phyloP scores from a whole-genome alignment of 92 coral and sea anemone genomes.

The Scolanthus callimorphus region DNA sequence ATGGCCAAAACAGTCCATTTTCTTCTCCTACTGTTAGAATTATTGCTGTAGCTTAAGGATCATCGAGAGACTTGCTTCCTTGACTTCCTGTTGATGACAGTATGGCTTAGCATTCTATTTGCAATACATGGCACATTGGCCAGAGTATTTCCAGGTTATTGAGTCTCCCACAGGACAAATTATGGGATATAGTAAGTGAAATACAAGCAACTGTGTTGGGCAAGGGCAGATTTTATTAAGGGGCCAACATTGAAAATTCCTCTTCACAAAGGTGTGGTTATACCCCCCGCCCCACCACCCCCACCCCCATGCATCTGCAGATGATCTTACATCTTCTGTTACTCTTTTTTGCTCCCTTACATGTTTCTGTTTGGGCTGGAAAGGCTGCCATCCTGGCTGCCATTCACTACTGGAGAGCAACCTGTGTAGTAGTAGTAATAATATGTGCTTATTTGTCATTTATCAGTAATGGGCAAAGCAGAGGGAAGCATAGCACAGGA shows the following conservation, averaged over 20 bases:
- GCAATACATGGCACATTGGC: slow-evolving; percentile 98
- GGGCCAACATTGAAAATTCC: too few relatives aligned
- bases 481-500: slow-evolving; percentile 90
- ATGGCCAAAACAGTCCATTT: background rate
- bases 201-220: background rate
- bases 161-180: slow-evolving; percentile 91
- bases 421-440: background rate
- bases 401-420: too few relatives aligned
- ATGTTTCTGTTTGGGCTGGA: too few relatives aligned
- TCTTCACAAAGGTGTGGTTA: too few relatives aligned
- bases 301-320: too few relatives aligned
- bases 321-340: too few relatives aligned
- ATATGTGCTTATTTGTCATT: background rate
- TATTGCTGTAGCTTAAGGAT: background rate
- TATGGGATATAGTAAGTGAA: slow-evolving; percentile 98
- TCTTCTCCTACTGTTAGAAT: background rate
- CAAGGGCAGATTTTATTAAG: too few relatives aligned
- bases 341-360: too few relatives aligned
- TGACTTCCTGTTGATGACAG: slow-evolving; percentile 18
- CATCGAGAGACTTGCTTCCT: background rate
- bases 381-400: too few relatives aligned
- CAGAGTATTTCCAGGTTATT: slow-evolving; percentile 94
- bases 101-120: slow-evolving; percentile 95
- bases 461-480: slow-evolving; percentile 95
- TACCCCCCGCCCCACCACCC: too few relatives aligned